A percentile compares a stretch with the other conserved stretches of the same genome.
Conservation (phyloP, 2,113 vertebrate genomes). For the Egretta garzetta region DNA sequence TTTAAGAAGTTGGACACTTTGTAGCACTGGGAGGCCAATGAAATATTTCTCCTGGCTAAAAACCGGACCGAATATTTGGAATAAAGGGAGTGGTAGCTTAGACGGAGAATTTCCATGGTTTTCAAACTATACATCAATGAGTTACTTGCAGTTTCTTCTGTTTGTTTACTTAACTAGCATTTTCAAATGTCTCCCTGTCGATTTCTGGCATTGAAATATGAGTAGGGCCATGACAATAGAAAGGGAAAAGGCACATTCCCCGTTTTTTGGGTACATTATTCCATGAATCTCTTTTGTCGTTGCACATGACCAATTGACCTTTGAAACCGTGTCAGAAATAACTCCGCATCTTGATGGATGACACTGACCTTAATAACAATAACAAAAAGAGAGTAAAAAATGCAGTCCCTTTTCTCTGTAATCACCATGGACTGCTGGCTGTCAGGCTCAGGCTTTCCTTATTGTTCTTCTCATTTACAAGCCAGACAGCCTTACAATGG, state of each 20-base stretch:
- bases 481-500: conserved; percentile 72
- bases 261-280: conserved; percentile 56
- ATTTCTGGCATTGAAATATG: conserved; percentile 43
- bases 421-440: conserved; percentile 56
- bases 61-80: conserved; percentile 6
- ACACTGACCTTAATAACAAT: conserved; percentile 70
- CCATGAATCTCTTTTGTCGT: conserved; percentile 1
- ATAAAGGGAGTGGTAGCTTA: background rate
- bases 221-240: background rate
- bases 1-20: background rate
- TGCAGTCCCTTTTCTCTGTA: conserved; percentile 39
- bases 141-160: background rate
- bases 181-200: conserved; percentile 31
- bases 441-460: conserved; percentile 39
- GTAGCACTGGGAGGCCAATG: background rate
- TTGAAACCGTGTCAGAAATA: conserved; percentile 66
- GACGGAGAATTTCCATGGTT: conserved; percentile 5
- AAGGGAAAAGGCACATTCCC: conserved; percentile 55
- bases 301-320: conserved; percentile 69
- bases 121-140: background rate
- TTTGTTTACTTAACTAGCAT: background rate
- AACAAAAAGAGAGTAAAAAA: conserved; percentile 56
- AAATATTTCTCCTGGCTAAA: conserved; percentile 56
- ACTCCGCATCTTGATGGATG: conserved; percentile 65
- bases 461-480: conserved; percentile 62